Evolutionary conservation across 2,113 vertebrate species (phyloP), one percentile per base, ranked within the genome.

Genomic region (Hippocampus zosterae): DNA sequence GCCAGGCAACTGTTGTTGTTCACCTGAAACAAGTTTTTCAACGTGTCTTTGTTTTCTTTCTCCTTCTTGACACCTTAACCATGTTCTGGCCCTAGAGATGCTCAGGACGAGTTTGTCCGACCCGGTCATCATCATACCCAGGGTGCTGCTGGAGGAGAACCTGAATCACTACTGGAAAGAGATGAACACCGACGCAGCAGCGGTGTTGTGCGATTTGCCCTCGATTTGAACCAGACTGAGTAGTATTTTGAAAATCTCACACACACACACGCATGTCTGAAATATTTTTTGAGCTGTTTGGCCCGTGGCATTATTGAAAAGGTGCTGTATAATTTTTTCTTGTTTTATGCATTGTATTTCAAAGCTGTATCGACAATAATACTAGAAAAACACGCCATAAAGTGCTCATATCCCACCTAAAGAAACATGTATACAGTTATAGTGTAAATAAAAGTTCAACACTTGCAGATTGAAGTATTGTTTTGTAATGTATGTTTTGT

Each of bases 71-170:
- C 81, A 21, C 77, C 78, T 78, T 90, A 90, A 91, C 82, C 72
- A 73, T 90, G 74, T 88, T 78, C 88, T 89, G 89, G 88, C 84
- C 82, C 77, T 85, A 93, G 92, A 86, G 91, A 90, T 81, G 83
- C 84, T 88, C 80, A 91, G 19, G 88, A 89, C 53, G 89, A 92
- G 77, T 65, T 85, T 81, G 88, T 92, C 84, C 85, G 90, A 89
- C 75, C 90, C 90, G 71, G 86, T 89, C 83, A 91, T 93, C 91
- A 90, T 91, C 84, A 90, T 91, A 83, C 91, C 91, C 87, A 88
- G 83, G 88, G 91, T 90, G 90, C 92, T 84, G 63, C 85, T 88
- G 92, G 91, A 92, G 90, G 88, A 91, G 92, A 93, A 71, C 77
- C 84, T 78, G 77, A 81, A 27, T 84, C 88, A 80, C 84, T 72